Evolutionary conservation across 2,888 invertebrate species (phyloP), one percentile per base, ranked within the genome.

Genomic region (Xanthorhoe designata): DNA sequence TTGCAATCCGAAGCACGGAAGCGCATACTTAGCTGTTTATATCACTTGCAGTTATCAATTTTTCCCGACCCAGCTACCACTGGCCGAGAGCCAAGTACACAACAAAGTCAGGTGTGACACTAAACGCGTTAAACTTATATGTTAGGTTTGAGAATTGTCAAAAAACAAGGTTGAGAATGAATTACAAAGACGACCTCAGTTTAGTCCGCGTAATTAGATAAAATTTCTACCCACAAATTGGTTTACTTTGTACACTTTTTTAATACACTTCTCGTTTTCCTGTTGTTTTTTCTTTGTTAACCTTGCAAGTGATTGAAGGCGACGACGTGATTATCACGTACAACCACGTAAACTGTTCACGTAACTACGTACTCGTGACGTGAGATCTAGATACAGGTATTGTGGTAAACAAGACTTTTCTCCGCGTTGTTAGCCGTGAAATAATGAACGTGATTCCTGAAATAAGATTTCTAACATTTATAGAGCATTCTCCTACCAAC

Each of bases 261-360:
- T 13, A 42, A 13, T 38, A 38, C 9, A 13, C 38, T 7, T 7
- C 24, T 6, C 1, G 38, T 53, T 64, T 55, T 55, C 57, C 35
- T 66, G 56, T 61, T 66, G 64, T 71, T 54, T 56, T 64, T 55
- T 29, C 13, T 55, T 53, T 62, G 4, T 6, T 59, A 52, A 24
- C 71, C 69, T 71, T 69, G 65, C 24, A 42, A 42, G 55, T 60
- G 55, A 64, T 64, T 64, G 60, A 38, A 64, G 42, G 54, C 64
- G 15, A 8, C 55, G 45, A 8, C 55, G 45, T 32, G 32, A 32
- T 32, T 32, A 42, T 42, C 38, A 42, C 50, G 60, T 60, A 60
- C 19, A 45, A 64, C 54, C 59, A 49, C 56, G 52, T 61, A 61
- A 60, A 45, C 42, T n/a, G 42, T 42, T 42, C 55, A 55, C 42